Evolutionary conservation across 1,140 invertebrate genomes (phyloP), one percentile per base, ranked within the genome.

Genomic region (Drosophila bipectinata): DNA sequence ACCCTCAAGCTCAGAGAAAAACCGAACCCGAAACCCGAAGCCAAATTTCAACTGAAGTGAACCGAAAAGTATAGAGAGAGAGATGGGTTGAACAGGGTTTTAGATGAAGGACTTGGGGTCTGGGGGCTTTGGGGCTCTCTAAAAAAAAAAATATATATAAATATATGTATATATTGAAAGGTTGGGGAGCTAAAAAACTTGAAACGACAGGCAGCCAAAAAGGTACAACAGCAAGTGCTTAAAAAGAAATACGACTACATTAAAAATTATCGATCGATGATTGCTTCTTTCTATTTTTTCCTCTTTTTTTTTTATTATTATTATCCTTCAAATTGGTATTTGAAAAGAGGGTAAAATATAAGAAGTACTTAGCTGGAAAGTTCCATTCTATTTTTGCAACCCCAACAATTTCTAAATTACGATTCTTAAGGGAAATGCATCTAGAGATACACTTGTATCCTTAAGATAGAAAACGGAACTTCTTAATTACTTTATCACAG

Each of bases 161-260:
- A 21, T 21, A 21, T 3, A 21, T 21, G 2, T 21, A 21, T 21
- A 21, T 21, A 21, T 21, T 3, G 2, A 21, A 21, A 21, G 21
- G 21, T 21, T 21, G 34, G 32, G 41, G 30, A 10, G 18, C 9
- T 41, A 21, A 8, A 7, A 21, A 21, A 21, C 21, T 21, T 21
- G 21, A 21, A 21, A 32, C 48, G 32, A 41, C 73, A 34, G 47
- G 37, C 41, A 59, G 77, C 62, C 68, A 71, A 85, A 87, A 85
- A 85, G 82, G 81, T 84, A 85, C 56, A 52, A 57, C 48, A 57
- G 78, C 48, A 45, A 74, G 76, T 49, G 63, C 78, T 78, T 78
- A 79, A 87, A 78, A 79, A 73, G 71, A 88, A 87, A 87, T 87
- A 85, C 81, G 82, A 85, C 81, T 85, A 87, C 83, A 87, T 87